Conservation (phyloP, 2,888 invertebrate species). For the Erebia epiphron region DNA sequence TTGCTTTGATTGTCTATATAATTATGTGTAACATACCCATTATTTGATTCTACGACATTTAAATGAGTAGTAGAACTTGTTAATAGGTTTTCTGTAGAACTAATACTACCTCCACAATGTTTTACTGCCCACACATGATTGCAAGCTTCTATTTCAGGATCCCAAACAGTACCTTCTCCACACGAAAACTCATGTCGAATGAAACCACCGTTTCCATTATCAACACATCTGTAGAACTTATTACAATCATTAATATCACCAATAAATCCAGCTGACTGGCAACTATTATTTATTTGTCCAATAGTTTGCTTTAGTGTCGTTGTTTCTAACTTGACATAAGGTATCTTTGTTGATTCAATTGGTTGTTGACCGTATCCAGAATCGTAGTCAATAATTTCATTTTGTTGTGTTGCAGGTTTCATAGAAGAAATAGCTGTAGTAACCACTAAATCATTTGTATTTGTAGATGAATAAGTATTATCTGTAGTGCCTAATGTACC, state of each 20-base stretch:
- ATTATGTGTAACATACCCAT: slow-evolving; percentile 19
- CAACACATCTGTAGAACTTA: slow-evolving; percentile 48
- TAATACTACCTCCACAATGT: slow-evolving; percentile 35
- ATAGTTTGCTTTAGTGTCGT: slow-evolving; percentile 29
- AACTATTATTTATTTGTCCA: slow-evolving; percentile 37
- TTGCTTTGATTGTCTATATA: slow-evolving; percentile 29
- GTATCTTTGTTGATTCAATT: background rate
- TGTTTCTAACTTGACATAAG: background rate
- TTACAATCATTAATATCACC: slow-evolving; percentile 43
- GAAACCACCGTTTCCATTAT: slow-evolving; percentile 83
- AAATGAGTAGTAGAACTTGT: slow-evolving; percentile 24
- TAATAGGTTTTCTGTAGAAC: slow-evolving; percentile 25
- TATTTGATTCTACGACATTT: slow-evolving; percentile 14
- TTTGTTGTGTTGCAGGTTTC: background rate
- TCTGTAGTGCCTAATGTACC: background rate
- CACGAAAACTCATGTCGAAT: slow-evolving; percentile 85
- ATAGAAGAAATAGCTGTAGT: slow-evolving; percentile 3
- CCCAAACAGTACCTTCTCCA: slow-evolving; percentile 86
- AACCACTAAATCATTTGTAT: background rate
- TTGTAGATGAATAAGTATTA: background rate
- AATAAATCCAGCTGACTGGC: slow-evolving; percentile 42
- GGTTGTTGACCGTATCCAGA: slow-evolving; percentile 8
- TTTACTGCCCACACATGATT: slow-evolving; percentile 76
- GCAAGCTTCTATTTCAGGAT: slow-evolving; percentile 79
- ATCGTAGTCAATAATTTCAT: slow-evolving; percentile 9